Percentiles rank a stretch among this genome's conserved stretches.
Conservation (phyloP, 1,140 invertebrate species). For the Drosophila nigromelanica region DNA sequence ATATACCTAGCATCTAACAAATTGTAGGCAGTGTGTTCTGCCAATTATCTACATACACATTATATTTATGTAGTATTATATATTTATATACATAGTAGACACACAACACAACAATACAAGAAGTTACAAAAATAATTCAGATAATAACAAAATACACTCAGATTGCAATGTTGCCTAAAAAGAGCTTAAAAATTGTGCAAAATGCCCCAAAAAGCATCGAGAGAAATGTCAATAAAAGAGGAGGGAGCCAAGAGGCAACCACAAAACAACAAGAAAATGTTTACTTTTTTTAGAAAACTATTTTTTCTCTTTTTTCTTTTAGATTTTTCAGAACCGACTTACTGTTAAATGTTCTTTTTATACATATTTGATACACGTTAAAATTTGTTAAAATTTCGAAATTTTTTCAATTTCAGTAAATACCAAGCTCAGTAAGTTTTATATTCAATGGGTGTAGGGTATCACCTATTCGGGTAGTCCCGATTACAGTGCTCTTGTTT, state of each 20-base stretch:
- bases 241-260: slow-evolving; percentile 15
- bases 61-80: slow-evolving; percentile 7
- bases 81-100: not conserved
- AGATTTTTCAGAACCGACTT: no score
- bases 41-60: slow-evolving; percentile 14
- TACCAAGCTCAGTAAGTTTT: no score
- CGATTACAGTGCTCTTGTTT: no score
- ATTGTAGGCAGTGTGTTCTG: slow-evolving; percentile 33
- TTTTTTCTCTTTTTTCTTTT: no score
- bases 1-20: slow-evolving; percentile 28
- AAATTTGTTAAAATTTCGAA: no score
- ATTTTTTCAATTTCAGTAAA: no score
- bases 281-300: not conserved
- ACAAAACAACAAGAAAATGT: slow-evolving; percentile 4
- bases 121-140: no score
- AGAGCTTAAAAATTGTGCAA: slow-evolving; percentile 35
- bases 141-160: not conserved
- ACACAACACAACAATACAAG: not conserved
- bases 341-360: no score
- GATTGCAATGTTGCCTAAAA: slow-evolving; percentile 11
- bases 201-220: not conserved
- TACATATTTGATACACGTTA: no score
- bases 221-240: slow-evolving; percentile 22
- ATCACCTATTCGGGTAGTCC: no score
- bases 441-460: no score